These are phyloP conservation scores for Thunnus albacares DNA, from an alignment of 2,797 vertebrate genomes.

Conservation along the genomic window DNA sequence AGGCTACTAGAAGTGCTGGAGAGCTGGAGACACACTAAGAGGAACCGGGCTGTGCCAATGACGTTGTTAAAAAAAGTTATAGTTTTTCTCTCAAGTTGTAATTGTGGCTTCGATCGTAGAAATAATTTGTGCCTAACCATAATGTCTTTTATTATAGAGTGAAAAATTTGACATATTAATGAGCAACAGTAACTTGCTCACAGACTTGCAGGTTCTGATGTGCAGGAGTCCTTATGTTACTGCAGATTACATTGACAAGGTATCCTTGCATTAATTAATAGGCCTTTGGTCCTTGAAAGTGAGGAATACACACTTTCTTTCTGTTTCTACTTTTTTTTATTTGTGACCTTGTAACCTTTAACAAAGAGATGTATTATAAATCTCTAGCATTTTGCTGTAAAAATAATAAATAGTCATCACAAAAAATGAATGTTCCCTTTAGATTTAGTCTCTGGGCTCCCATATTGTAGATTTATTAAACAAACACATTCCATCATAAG, in stretches of 20 bases:
- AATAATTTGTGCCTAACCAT: slow-evolving; percentile 4
- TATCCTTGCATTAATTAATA: slow-evolving; percentile 6
- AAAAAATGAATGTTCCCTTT: no score
- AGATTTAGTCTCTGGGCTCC: no score
- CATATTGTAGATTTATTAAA: no score
- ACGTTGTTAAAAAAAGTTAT: slow-evolving; percentile 7
- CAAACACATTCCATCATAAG: no score
- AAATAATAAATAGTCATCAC: slow-evolving; percentile 16
- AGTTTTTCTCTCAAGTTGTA: slow-evolving; percentile 14
- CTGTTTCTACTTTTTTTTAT: slow-evolving; percentile 21
- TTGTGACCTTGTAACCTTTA: slow-evolving; percentile 34
- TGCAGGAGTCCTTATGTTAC: background rate
- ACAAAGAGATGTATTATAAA: slow-evolving; percentile 11
- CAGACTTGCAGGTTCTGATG: background rate
- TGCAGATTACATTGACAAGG: background rate
- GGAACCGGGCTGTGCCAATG: background rate
- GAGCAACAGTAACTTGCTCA: background rate
- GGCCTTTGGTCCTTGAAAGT: slow-evolving; percentile 4
- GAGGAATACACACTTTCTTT: slow-evolving; percentile 14
- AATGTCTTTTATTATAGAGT: slow-evolving; percentile 9
- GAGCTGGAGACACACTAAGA: slow-evolving; percentile 16
- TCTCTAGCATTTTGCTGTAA: background rate
- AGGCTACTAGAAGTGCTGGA: background rate
- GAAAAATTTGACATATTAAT: slow-evolving; percentile 15
- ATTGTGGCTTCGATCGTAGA: background rate